Base-by-base conservation (phyloP, 2,888 invertebrate species). In the Celastrina argiolus region DNA sequence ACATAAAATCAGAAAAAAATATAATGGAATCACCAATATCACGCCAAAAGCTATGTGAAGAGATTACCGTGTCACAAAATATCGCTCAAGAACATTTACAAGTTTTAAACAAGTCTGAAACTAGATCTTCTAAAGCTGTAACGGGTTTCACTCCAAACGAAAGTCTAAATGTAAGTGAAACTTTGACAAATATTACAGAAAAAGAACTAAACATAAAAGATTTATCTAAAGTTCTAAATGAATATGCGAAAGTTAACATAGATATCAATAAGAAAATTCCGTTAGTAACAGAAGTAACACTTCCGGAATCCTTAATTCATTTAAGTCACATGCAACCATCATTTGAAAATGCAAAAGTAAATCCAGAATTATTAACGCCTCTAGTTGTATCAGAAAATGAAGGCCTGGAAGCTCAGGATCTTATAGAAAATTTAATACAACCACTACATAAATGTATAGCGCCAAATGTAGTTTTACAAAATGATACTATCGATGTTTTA, bases 101-200 rank as follows among this genome's bases (percentile, higher is more conserved):
- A 76, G 81, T 86, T 36, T 82, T 92, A 42, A 76, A 87, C 18
- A 93, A 94, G 75, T 92, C 88, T 71, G 92, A 94, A 82, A 83
- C 90, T 3, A 76, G 92, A 31, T 72, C 75, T 14, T 93, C 92
- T 69, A 81, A 81, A 68, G 94, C 94, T 28, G 90, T 88, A 7
- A 82, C 88, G 66, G 75, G 92, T 36, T 88, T 93, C 92, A 80
- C 92, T 84, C 78, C 92, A 88, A 89, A 92, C 83, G 75, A 92
- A 94, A 85, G 94, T 72, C 72, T 96, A 59, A 92, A 92, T 75
- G 85, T 95, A 14, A 93, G 92, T 6, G 93, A 94, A 83, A 77
- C 92, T 0, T 75, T 91, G 63, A 66, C 69, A 3, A 69, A 26
- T 65, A 75, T 88, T 3, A 83, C 84, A 66, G 85, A 93, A 63